Percentiles rank a stretch among this genome's conserved stretches.
Conservation (phyloP, 2,888 invertebrate genomes). For the Sclerodermus sp. region DNA sequence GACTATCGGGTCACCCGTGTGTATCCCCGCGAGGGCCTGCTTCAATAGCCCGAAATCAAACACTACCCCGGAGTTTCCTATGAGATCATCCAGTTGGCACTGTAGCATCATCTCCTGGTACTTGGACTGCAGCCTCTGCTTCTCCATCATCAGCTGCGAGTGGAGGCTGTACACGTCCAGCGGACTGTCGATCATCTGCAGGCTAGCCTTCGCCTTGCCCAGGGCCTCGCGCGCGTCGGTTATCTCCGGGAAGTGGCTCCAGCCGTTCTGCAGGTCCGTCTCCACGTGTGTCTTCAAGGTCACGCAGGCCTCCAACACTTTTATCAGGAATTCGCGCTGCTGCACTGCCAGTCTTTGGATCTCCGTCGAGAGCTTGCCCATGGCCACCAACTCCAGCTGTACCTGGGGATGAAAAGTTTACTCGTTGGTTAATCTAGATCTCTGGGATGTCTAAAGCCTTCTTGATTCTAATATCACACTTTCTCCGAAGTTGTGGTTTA, state of each 20-base stretch:
- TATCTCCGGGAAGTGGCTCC: slow-evolving; percentile 67
- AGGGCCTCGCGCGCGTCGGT: slow-evolving; percentile 68
- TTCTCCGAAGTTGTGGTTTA: no score
- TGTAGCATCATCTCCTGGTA: slow-evolving; percentile 74
- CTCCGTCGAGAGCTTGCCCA: slow-evolving; percentile 71
- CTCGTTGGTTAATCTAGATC: not conserved
- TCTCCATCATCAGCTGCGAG: slow-evolving; percentile 66
- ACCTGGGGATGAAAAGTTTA: slow-evolving; percentile 49
- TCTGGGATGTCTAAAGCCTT: not conserved
- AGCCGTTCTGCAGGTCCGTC: slow-evolving; percentile 71
- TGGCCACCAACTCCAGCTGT: slow-evolving; percentile 68
- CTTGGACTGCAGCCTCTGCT: slow-evolving; percentile 68
- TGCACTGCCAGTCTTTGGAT: slow-evolving; percentile 72
- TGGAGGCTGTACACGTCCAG: slow-evolving; percentile 67
- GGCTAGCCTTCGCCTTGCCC: slow-evolving; percentile 64
- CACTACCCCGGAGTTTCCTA: slow-evolving; percentile 67
- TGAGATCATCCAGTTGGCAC: slow-evolving; percentile 71
- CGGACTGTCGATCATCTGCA: slow-evolving; percentile 64
- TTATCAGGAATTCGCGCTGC: slow-evolving; percentile 72
- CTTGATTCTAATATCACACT: no score
- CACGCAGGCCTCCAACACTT: slow-evolving; percentile 74
- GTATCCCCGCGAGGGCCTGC: slow-evolving; percentile 67
- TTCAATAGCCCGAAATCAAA: slow-evolving; percentile 71
- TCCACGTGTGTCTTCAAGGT: slow-evolving; percentile 76
- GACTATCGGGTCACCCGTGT: slow-evolving; percentile 61